These are phyloP conservation scores for Amblyteles armatorius DNA, from an alignment of 2,888 invertebrate species.

Conservation along the genomic window DNA sequence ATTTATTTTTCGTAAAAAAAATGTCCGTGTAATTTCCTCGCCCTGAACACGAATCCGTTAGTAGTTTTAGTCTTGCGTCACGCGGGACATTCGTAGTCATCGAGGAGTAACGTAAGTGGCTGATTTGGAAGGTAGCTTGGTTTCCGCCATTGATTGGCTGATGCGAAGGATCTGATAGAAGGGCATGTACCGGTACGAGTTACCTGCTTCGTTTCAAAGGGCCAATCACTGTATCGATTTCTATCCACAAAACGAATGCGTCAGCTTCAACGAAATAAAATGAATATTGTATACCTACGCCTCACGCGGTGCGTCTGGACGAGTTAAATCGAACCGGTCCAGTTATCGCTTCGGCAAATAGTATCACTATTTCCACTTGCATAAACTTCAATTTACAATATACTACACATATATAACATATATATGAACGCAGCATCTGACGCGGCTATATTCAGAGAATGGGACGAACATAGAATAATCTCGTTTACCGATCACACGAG, in stretches of 20 bases:
- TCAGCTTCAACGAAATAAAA: background rate
- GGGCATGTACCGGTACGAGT: background rate
- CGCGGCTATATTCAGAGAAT: conserved; percentile 30
- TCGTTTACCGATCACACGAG: conserved; percentile 57
- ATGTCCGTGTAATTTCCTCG: too few relatives aligned
- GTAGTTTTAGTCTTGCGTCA: too few relatives aligned
- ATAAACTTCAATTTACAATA: conserved; percentile 55
- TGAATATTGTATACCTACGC: background rate
- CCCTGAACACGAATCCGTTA: too few relatives aligned
- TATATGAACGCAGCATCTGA: conserved; percentile 28
- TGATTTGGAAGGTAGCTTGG: too few relatives aligned
- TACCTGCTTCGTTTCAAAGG: background rate
- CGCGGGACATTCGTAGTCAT: too few relatives aligned
- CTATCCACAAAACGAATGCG: background rate
- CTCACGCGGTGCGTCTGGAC: conserved; percentile 53
- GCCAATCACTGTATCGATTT: background rate
- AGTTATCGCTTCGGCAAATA: conserved; percentile 59
- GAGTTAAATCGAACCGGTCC: conserved; percentile 60
- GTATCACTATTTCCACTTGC: conserved; percentile 56
- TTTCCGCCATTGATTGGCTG: too few relatives aligned
- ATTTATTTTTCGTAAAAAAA: too few relatives aligned
- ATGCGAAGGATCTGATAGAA: background rate
- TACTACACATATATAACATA: conserved; percentile 16
- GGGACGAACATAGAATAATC: conserved; percentile 59
- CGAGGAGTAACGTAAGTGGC: too few relatives aligned